Conservation (phyloP, 2,888 invertebrate genomes). For the Schizotus pectinicornis region DNA sequence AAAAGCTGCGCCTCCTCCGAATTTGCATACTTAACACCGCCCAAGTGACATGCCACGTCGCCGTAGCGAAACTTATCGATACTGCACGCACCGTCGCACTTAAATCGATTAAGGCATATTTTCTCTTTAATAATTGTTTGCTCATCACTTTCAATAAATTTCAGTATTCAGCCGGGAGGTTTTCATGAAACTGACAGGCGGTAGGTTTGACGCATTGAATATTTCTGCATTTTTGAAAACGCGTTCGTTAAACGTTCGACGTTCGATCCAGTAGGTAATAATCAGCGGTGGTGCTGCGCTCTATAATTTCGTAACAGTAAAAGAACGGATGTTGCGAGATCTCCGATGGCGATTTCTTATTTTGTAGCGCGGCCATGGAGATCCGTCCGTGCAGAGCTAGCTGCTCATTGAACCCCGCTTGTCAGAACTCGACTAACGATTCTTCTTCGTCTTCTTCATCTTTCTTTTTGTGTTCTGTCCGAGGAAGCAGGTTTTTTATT, state of each 20-base stretch:
- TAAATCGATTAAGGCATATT: slow-evolving; percentile 12
- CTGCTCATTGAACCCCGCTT: slow-evolving; percentile 13
- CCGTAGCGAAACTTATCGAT: slow-evolving; percentile 13
- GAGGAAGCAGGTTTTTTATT: slow-evolving; percentile 25
- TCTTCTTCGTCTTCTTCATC: slow-evolving; percentile 14
- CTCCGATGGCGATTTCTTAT: background rate
- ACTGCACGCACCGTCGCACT: background rate
- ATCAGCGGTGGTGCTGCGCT: background rate
- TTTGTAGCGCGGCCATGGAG: too few relatives aligned
- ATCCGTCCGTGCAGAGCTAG: background rate
- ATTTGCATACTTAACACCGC: too few relatives aligned
- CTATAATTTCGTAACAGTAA: background rate
- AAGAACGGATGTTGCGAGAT: background rate
- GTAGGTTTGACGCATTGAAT: too few relatives aligned
- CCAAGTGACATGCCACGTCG: too few relatives aligned
- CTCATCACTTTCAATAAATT: slow-evolving; percentile 12
- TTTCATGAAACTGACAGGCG: too few relatives aligned
- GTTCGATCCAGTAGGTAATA: too few relatives aligned
- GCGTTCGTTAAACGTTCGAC: too few relatives aligned
- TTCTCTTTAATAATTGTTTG: slow-evolving; percentile 9
- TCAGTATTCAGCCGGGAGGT: background rate
- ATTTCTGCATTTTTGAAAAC: too few relatives aligned
- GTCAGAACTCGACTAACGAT: slow-evolving; percentile 25
- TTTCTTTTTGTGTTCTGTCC: slow-evolving; percentile 25
- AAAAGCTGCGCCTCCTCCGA: too few relatives aligned